Evolutionary conservation across 2,113 vertebrate genomes (phyloP), one percentile per base, ranked within the genome.

Genomic region (Ptilorrhoa leucosticta): DNA sequence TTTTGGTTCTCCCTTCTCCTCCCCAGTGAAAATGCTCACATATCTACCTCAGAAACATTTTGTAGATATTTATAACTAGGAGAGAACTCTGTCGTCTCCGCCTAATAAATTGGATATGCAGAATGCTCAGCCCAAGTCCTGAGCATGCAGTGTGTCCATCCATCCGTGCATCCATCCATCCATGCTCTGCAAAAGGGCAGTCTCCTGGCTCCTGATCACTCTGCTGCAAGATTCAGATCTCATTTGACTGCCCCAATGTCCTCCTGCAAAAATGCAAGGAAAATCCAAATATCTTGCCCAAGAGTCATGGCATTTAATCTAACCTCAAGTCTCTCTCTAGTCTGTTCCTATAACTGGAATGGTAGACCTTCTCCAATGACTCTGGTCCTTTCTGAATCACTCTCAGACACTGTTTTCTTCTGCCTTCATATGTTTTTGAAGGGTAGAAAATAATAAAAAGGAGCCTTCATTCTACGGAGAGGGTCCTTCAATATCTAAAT

Each of bases 111-210:
- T 13, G 1, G 2, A 61, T 24, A 33, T 31, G 14, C 27, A 71
- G 18, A 86, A 47, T 33, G 7, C 7, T 20, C 26, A 50, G 7
- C 5, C 6, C 7, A 70, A 35, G 11, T 13, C 15, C 13, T 53
- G 11, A 81, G 18, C 20, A 45, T 0, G 0, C 4, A 14, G 1
- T 30, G 6, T n/a, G 6, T 24, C 15, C 57, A 60, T 22, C 21
- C 8, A 30, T 18, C 10, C 19, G 40, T 22, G 26, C 35, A 37
- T 19, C 13, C 7, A 37, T 20, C 8, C 24, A 39, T 15, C 21
- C 12, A 61, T 2, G 0, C 20, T 31, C 19, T 42, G 17, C 26
- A 57, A 27, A 70, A 70, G 37, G n/a, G 11, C 11, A 48, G 28
- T 21, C 8, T 82, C 15, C 45, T 57, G 54, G 5, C 8, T 76